These are phyloP conservation scores for Nineta flava DNA, from an alignment of 2,888 invertebrate genomes.

Conservation along the genomic window DNA sequence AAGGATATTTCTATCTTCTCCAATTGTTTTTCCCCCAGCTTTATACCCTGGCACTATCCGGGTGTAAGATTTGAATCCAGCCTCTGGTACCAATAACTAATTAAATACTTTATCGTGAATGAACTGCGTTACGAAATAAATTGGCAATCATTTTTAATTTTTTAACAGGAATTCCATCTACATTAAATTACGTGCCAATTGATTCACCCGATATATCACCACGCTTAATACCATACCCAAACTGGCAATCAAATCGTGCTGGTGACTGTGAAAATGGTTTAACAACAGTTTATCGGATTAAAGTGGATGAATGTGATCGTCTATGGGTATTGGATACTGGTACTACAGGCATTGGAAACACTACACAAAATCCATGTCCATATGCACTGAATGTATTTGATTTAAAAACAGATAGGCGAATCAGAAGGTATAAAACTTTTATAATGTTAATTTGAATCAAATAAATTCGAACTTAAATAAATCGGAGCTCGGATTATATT, in stretches of 20 bases:
- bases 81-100: too few species aligned
- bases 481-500: too few species aligned
- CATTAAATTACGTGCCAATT: conserved; percentile 62
- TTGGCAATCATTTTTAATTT: conserved; percentile 9
- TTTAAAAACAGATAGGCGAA: conserved; percentile 50
- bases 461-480: neutral
- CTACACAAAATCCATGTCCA: conserved; percentile 61
- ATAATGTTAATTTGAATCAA: conserved; percentile 11
- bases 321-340: conserved; percentile 76
- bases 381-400: conserved; percentile 66
- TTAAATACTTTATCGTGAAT: too few species aligned
- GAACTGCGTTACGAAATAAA: neutral
- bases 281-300: conserved; percentile 63
- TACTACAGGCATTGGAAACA: conserved; percentile 62
- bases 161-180: conserved; percentile 59
- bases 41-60: too few species aligned
- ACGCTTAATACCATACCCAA: conserved; percentile 61
- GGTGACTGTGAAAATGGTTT: conserved; percentile 61
- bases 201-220: conserved; percentile 49
- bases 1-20: too few species aligned
- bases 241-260: conserved; percentile 54
- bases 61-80: too few species aligned
- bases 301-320: conserved; percentile 61
- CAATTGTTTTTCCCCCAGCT: too few species aligned
- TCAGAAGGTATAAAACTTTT: conserved; percentile 28